Conservation (phyloP, 2,888 invertebrate genomes). For the Oxytorus armatus region DNA sequence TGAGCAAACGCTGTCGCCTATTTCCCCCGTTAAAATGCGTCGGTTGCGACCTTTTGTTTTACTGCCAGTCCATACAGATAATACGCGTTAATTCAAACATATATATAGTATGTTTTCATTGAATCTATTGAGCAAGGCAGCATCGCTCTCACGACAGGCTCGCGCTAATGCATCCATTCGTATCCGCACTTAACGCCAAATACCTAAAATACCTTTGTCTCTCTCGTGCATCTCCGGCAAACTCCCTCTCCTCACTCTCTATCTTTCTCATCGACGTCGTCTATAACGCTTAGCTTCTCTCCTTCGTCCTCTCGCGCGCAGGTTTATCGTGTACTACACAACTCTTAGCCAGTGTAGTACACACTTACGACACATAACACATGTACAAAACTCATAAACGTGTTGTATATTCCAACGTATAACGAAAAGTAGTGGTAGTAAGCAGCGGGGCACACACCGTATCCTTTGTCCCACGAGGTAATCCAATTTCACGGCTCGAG, state of each 20-base stretch:
- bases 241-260: constrained; percentile 35
- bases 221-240: constrained; percentile 15
- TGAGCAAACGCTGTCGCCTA: too few relatives aligned
- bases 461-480: constrained; percentile 77
- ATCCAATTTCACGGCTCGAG: constrained; percentile 72
- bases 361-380: too few relatives aligned
- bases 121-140: not conserved
- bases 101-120: constrained; percentile 13
- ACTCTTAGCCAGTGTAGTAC: too few relatives aligned
- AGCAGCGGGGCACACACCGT: constrained; percentile 66
- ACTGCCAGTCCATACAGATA: not conserved
- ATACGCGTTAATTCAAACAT: not conserved
- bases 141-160: not conserved
- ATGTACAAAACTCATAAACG: not conserved
- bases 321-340: not conserved
- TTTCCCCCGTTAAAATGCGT: too few relatives aligned
- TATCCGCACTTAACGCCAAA: constrained; percentile 65
- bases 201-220: constrained; percentile 68
- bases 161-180: constrained; percentile 66
- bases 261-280: constrained; percentile 1
- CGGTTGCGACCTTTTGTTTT: not conserved
- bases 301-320: not conserved
- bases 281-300: constrained; percentile 5
- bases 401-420: not conserved
- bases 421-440: constrained; percentile 31